A percentile compares a stretch with the other conserved stretches of the same genome.
Conservation (phyloP, 2,797 vertebrate species). For the Sarcophilus harrisii region DNA sequence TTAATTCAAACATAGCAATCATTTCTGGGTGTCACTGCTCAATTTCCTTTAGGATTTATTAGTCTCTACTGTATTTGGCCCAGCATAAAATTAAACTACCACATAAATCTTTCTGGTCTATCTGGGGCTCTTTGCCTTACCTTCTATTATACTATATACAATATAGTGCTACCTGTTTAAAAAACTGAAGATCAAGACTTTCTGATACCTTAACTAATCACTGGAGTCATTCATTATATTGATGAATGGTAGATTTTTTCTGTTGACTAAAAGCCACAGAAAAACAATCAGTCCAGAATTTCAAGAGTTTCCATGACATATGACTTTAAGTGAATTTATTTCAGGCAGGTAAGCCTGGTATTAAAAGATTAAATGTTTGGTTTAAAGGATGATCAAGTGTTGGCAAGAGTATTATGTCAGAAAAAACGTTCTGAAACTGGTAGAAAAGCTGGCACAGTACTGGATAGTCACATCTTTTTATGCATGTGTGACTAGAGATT, state of each 20-base stretch:
- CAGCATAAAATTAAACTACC: not conserved
- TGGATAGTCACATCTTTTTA: not conserved
- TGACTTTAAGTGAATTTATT: not conserved
- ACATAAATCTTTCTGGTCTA: fast-evolving
- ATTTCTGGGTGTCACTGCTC: not conserved
- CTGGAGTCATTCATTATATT: not conserved
- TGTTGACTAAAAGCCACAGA: not conserved
- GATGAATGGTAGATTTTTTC: not conserved
- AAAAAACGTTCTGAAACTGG: not conserved
- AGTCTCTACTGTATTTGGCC: not conserved
- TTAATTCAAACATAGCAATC: not conserved
- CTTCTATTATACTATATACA: not conserved
- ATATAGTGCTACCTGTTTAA: not conserved
- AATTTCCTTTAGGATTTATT: not conserved
- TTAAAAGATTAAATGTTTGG: not conserved
- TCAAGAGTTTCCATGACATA: not conserved
- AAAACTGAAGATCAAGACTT: not conserved
- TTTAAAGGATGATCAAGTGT: not conserved
- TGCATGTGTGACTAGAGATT: not conserved
- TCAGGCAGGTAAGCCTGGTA: not conserved
- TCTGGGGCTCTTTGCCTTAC: not conserved
- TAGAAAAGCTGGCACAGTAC: not conserved
- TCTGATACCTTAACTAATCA: not conserved
- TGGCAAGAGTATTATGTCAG: not conserved
- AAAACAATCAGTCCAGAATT: not conserved